These are phyloP conservation scores for Abramis brama DNA, from an alignment of 2,113 vertebrate species.

Conservation along the genomic window DNA sequence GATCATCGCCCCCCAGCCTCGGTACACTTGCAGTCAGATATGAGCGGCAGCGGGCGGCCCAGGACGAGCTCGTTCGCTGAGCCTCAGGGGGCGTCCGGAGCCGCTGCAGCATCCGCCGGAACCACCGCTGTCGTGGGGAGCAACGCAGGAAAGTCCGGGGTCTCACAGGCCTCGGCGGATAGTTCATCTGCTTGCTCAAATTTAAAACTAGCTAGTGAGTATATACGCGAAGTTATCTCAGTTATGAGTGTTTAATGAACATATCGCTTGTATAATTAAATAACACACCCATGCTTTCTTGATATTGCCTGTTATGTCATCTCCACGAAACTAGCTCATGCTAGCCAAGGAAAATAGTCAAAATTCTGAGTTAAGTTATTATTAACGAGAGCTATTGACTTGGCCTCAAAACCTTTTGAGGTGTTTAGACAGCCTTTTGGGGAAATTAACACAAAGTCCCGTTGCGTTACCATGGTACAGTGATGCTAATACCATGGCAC, in stretches of 20 bases:
- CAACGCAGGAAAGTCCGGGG: conserved; percentile 80
- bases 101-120: conserved; percentile 72
- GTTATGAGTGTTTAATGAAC: neutral
- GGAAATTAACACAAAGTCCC: neutral
- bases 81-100: conserved; percentile 77
- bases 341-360: neutral
- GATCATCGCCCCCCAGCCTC: conserved; percentile 62
- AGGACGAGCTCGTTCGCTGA: conserved; percentile 83
- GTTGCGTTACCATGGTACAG: neutral
- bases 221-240: conserved; percentile 8
- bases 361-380: neutral
- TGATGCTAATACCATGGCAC: neutral
- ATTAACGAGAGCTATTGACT: neutral
- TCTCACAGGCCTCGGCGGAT: conserved; percentile 78
- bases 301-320: neutral
- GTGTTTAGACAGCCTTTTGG: neutral
- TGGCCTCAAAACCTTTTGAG: neutral
- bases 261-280: neutral
- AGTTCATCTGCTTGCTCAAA: conserved; percentile 76
- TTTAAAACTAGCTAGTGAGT: conserved; percentile 78
- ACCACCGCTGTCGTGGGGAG: conserved; percentile 79
- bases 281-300: neutral
- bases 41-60: conserved; percentile 83
- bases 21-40: conserved; percentile 74
- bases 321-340: neutral